Evolutionary conservation across 2,888 invertebrate genomes (phyloP), one percentile per base, ranked within the genome.

Genomic region (Watsonalla cultraria): DNA sequence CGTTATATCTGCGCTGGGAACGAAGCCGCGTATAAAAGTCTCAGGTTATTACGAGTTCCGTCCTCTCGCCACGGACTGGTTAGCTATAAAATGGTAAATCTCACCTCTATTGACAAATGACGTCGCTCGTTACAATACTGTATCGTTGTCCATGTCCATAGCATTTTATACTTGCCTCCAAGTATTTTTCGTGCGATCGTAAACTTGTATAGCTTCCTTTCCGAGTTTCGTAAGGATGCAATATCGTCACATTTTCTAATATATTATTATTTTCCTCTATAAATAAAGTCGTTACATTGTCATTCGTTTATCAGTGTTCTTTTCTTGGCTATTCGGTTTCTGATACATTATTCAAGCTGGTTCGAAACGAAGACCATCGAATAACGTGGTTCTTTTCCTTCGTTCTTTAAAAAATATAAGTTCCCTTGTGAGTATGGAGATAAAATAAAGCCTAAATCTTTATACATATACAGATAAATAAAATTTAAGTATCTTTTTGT

Each of bases 61-160:
- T 73, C 72, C 67, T 70, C 54, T 60, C 59, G 56, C 61, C 60
- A 68, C 65, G 64, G 62, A 58, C 57, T 52, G 60, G 59, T 56
- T 14, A 15, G 14, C 14, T 77, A 78, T 78, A 81, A 80, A 81
- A 71, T 61, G 74, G 66, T 80, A 80, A 82, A 84, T 81, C 76
- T 76, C 68, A 60, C 61, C 72, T 62, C 68, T 80, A 84, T 83
- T 84, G 86, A 86, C 81, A 84, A 86, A 86, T 82, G 78, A 76
- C 72, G 66, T 58, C 58, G 57, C 77, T 82, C 76, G 76, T 86
- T 83, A 81, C 78, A 84, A 80, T 79, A 66, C 71, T 71, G 70
- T 78, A 78, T 80, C 80, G 72, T 74, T 78, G 80, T 75, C 74
- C 64, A 74, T 63, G 72, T 61, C 70, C 72, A 64, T 75, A 72